Percentiles rank a stretch among this genome's conserved stretches.
phyloP scores from a whole-genome alignment of 1,140 invertebrate species.

The Zaprionus vittiger region DNA sequence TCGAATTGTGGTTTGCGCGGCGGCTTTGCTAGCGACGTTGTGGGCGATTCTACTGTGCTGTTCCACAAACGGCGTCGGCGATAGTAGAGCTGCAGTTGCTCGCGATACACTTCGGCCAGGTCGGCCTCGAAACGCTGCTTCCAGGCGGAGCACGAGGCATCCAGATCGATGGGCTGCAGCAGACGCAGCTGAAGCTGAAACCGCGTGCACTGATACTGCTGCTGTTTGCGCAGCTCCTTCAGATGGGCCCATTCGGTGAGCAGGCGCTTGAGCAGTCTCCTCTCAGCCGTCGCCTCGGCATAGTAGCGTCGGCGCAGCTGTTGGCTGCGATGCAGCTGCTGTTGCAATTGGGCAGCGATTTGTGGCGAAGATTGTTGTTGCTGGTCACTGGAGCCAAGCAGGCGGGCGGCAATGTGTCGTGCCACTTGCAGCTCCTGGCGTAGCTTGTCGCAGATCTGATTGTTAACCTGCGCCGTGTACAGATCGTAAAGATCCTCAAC shows the following conservation, averaged over 20 bases:
- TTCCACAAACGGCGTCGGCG: constrained; percentile 63
- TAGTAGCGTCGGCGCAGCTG: constrained; percentile 77
- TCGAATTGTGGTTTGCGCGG: constrained; percentile 77
- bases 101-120: constrained; percentile 81
- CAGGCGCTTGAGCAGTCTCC: constrained; percentile 69
- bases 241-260: constrained; percentile 83
- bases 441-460: constrained; percentile 66
- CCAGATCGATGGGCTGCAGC: constrained; percentile 44
- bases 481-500: constrained; percentile 77
- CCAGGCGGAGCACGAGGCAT: constrained; percentile 50
- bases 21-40: constrained; percentile 25
- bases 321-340: constrained; percentile 70
- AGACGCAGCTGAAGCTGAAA: constrained; percentile 82
- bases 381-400: constrained; percentile 42
- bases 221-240: constrained; percentile 76
- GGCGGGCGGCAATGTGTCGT: constrained; percentile 64
- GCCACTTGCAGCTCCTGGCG: constrained; percentile 76
- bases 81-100: constrained; percentile 75
- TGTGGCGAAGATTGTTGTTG: not conserved
- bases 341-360: constrained; percentile 32
- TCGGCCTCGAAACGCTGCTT: constrained; percentile 76
- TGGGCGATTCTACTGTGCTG: constrained; percentile 8
- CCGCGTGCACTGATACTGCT: constrained; percentile 80
- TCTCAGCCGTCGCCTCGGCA: constrained; percentile 70
- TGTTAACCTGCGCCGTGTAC: constrained; percentile 64